These are phyloP conservation scores for Meiosimyza platycephala DNA, from an alignment of 2,888 invertebrate genomes.

Conservation along the genomic window DNA sequence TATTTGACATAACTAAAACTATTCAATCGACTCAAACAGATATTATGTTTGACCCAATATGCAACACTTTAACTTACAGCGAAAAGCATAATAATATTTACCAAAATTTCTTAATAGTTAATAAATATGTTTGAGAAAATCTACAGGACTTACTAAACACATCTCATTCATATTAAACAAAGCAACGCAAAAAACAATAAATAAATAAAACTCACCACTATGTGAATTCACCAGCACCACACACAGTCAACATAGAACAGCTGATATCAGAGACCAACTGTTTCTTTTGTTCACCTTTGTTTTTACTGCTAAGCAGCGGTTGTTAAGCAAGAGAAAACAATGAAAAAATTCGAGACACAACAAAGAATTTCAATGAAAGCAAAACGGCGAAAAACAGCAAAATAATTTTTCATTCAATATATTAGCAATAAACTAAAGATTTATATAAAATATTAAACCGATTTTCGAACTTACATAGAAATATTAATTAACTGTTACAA, in stretches of 20 bases:
- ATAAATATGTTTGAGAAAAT: too few species aligned
- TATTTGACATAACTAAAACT: too few species aligned
- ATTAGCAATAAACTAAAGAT: neutral
- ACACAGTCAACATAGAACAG: constrained; percentile 16
- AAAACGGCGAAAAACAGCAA: constrained; percentile 1
- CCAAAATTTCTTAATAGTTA: too few species aligned
- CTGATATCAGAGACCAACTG: neutral
- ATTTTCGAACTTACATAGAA: neutral
- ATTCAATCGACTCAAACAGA: too few species aligned
- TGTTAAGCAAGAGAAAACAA: constrained; percentile 23
- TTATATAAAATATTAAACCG: neutral
- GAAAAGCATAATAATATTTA: too few species aligned
- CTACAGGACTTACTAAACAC: neutral
- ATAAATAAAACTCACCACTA: constrained; percentile 3
- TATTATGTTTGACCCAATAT: too few species aligned
- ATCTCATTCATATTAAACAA: constrained; percentile 8
- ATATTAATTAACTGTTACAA: neutral
- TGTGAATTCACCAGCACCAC: neutral
- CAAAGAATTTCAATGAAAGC: constrained; percentile 32
- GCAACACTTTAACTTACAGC: too few species aligned
- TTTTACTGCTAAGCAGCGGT: constrained; percentile 22
- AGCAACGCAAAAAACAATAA: neutral
- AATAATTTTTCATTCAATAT: neutral
- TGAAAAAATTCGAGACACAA: constrained; percentile 24
- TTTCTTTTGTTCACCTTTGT: neutral